These are phyloP conservation scores for Neria commutata DNA, from an alignment of 2,888 invertebrate genomes.

Conservation along the genomic window DNA sequence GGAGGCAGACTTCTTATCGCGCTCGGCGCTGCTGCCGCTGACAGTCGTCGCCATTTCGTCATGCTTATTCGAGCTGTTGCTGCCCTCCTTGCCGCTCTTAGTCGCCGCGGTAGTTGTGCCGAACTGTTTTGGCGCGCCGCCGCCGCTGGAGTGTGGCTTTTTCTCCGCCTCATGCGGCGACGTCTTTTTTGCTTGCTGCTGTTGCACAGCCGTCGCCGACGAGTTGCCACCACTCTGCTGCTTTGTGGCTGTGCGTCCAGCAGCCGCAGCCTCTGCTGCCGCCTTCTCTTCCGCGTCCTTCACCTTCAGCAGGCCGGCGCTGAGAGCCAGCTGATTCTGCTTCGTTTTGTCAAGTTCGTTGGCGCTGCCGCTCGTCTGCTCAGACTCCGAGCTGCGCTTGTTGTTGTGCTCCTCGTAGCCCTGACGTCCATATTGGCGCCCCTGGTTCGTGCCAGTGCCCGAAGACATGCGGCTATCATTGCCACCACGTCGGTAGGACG, in stretches of 20 bases:
- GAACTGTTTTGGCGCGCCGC: conserved; percentile 44
- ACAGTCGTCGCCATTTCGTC: conserved; percentile 64
- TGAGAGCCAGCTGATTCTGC: conserved; percentile 70
- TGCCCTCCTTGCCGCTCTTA: conserved; percentile 36
- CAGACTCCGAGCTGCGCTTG: conserved; percentile 52
- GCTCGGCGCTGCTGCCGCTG: conserved; percentile 26
- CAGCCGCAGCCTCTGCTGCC: neutral
- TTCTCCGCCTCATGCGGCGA: conserved; percentile 29
- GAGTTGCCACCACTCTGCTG: conserved; percentile 40
- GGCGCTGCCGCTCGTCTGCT: conserved; percentile 28
- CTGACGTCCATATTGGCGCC: conserved; percentile 47
- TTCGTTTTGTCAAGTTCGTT: conserved; percentile 71
- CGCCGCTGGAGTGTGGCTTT: conserved; percentile 34
- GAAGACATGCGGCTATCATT: conserved; percentile 20
- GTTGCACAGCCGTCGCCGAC: conserved; percentile 40
- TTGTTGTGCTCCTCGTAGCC: conserved; percentile 52
- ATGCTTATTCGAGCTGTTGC: conserved; percentile 38
- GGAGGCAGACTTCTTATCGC: conserved; percentile 44
- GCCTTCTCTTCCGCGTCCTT: conserved; percentile 40
- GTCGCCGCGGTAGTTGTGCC: conserved; percentile 26
- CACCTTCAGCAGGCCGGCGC: conserved; percentile 67
- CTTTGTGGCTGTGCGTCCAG: conserved; percentile 33
- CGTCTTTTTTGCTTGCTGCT: conserved; percentile 30
- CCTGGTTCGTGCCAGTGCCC: conserved; percentile 10
- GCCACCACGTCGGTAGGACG: conserved; percentile 61